Conservation (phyloP, 2,113 vertebrate species). For the Pterocles orientalis region DNA sequence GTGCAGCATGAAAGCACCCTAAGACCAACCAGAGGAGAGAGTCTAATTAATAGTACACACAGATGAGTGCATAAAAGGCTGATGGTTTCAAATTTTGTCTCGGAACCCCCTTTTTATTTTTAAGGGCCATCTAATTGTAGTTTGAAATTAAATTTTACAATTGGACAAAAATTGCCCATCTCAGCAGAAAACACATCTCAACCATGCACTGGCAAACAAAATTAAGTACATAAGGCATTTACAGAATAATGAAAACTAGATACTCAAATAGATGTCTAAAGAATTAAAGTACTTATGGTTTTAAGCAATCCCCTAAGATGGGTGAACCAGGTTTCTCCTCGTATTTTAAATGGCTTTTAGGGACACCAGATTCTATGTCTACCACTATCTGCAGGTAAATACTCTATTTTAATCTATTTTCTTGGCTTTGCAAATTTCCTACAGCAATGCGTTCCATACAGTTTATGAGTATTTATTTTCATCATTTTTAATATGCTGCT, state of each 20-base stretch:
- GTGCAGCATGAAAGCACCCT: neutral
- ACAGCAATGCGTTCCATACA: neutral
- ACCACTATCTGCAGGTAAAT: neutral
- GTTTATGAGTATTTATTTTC: neutral
- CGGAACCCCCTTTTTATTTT: rapidly evolving
- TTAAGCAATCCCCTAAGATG: neutral
- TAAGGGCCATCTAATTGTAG: neutral
- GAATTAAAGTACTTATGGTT: neutral
- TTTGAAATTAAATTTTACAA: neutral
- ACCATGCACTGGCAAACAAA: neutral
- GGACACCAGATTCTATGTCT: neutral
- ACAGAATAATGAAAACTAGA: neutral
- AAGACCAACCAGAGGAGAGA: neutral
- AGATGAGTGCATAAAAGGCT: neutral
- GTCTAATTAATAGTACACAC: neutral
- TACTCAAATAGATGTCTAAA: neutral
- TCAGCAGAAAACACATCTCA: neutral
- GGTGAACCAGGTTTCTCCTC: neutral
- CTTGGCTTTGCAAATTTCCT: neutral
- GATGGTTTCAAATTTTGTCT: neutral
- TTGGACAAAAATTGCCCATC: neutral
- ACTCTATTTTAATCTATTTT: neutral
- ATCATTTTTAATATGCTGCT: neutral
- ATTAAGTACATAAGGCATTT: neutral
- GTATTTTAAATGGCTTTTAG: neutral